Evolutionary conservation across 2,888 invertebrate genomes (phyloP).

Genomic region (Phyllotreta cruciferae): DNA sequence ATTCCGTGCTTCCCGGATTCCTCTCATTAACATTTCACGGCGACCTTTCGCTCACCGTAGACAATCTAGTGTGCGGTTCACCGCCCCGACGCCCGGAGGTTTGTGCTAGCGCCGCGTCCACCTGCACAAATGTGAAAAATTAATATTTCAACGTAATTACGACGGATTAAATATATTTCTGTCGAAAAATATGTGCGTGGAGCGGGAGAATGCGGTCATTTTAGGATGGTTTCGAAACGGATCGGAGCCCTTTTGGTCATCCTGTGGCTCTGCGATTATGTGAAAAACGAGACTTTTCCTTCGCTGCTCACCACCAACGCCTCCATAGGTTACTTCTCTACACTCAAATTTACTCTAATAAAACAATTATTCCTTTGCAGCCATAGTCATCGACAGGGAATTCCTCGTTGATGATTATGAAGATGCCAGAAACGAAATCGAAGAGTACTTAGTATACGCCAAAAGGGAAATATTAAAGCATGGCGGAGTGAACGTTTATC

Average conservation of each 20-base stretch:
- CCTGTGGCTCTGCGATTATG: constrained; percentile 18
- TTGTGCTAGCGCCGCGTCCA: too few relatives aligned
- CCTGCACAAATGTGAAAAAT: constrained; percentile 16
- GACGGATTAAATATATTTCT: neutral
- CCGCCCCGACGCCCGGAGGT: neutral
- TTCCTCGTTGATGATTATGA: constrained; percentile 71
- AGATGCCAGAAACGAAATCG: constrained; percentile 68
- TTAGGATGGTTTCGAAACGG: constrained; percentile 33
- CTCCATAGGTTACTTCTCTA: constrained; percentile 67
- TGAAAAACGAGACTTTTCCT: constrained; percentile 68
- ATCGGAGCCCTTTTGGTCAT: constrained; percentile 34
- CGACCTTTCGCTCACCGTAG: constrained; percentile 5
- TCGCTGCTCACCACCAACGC: constrained; percentile 77
- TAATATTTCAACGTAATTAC: constrained; percentile 15
- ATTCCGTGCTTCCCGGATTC: constrained; percentile 10
- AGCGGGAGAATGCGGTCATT: constrained; percentile 13
- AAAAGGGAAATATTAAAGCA: constrained; percentile 71
- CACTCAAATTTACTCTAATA: too few relatives aligned
- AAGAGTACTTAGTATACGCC: constrained; percentile 61
- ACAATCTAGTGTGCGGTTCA: neutral
- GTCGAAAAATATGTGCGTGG: constrained; percentile 11
- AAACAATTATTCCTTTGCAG: constrained; percentile 63
- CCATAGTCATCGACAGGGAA: constrained; percentile 74
- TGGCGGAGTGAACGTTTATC: constrained; percentile 73
- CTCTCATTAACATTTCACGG: constrained; percentile 2